Base-by-base conservation (phyloP, 2,113 vertebrate genomes). In the Chauna torquata region DNA sequence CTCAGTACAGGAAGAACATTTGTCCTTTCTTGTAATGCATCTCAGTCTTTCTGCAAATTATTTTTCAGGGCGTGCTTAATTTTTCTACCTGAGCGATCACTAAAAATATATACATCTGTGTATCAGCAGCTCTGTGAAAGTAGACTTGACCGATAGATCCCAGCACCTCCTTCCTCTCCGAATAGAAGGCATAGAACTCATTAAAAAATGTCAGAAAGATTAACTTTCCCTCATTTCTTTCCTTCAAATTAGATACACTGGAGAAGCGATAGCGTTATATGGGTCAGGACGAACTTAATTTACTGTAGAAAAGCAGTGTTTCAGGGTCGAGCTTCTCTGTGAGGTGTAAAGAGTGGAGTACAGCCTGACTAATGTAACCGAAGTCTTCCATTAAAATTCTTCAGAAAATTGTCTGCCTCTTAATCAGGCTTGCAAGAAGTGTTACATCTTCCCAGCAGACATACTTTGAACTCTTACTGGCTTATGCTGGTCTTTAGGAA, bases 301-400 rank as follows among this genome's bases (percentile, higher is more conserved):
- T 95, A 45, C 61, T 96, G 83, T 86, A 68, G 87, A 92, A 90
- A 44, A 93, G 78, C 59, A 84, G 45, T 85, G 79, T 77, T 95
- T 90, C 86, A 87, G 89, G 44, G 82, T 83, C 2, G 32, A 87
- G 75, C 80, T 65, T 85, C 92, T 93, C 62, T 82, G 75, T 2
- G 18, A 94, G 82, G 70, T 91, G 57, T 59, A 54, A 93, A 79
- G 83, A 57, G 77, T 55, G 27, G 61, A 81, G 36, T 55, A 38
- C 57, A 85, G 75, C 62, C 78, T 89, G 74, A 61, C 82, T 77
- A 52, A 84, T 70, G 74, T 79, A 94, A 80, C 88, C 61, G 54
- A 92, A 94, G 66, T 91, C n/a, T 92, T 89, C 68, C 59, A 91
- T 95, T 96, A 95, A 91, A 91, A 96, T 95, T 91, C 75, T 87